phyloP scores from a whole-genome alignment of 2,113 vertebrate species.

The Galemys pyrenaicus region DNA sequence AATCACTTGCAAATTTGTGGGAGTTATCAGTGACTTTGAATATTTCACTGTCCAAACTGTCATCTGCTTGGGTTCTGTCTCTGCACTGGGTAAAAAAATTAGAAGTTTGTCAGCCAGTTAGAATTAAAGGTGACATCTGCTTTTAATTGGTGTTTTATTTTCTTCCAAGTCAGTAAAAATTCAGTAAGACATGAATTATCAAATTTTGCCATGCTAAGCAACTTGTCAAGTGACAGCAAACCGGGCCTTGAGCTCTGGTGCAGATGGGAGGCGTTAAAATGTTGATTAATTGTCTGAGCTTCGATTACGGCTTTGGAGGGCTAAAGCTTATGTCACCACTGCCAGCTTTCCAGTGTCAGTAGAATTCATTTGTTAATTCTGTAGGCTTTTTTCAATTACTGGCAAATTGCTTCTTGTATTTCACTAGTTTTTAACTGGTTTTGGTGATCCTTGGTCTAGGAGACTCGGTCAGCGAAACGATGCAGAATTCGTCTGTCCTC shows the following conservation, averaged over 20 bases:
- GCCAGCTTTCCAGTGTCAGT: slow-evolving; percentile 38
- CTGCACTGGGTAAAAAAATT: slow-evolving; percentile 37
- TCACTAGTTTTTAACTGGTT: background rate
- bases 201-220: slow-evolving; percentile 78
- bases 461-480: background rate
- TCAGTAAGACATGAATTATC: slow-evolving; percentile 79
- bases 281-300: slow-evolving; percentile 92
- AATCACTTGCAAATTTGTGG: slow-evolving; percentile 65
- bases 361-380: slow-evolving; percentile 44
- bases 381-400: slow-evolving; percentile 25
- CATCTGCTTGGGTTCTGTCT: slow-evolving; percentile 13
- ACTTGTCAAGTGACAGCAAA: slow-evolving; percentile 86
- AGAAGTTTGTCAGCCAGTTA: slow-evolving; percentile 69
- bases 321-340: background rate
- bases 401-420: slow-evolving; percentile 4
- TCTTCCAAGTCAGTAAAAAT: slow-evolving; percentile 78
- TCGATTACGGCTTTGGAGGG: slow-evolving; percentile 38
- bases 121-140: slow-evolving; percentile 81
- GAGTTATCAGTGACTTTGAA: slow-evolving; percentile 56
- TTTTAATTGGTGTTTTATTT: slow-evolving; percentile 82
- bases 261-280: slow-evolving; percentile 93
- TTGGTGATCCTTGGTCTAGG: slow-evolving; percentile 12
- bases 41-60: slow-evolving; percentile 73
- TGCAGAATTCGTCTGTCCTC: background rate
- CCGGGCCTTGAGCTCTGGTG: slow-evolving; percentile 84